These are phyloP conservation scores for Melieria picta DNA, from an alignment of 2,888 invertebrate species.

Conservation along the genomic window DNA sequence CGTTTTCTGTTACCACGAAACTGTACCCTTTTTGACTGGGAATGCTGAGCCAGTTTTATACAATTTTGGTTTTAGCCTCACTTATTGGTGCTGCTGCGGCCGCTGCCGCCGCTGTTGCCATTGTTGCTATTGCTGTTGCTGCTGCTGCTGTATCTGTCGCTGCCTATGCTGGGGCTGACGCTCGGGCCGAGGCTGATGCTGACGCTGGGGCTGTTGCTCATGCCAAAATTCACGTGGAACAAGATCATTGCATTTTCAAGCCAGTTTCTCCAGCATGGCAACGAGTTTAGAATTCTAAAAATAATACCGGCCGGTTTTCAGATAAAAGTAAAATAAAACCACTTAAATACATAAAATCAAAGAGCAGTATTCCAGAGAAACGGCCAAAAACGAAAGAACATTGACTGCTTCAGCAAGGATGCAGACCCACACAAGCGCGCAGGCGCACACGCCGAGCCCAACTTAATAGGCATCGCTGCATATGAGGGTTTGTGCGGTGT, in stretches of 20 bases:
- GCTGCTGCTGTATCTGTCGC: too few species aligned
- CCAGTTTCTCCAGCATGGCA: constrained; percentile 60
- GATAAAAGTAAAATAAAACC: constrained; percentile 46
- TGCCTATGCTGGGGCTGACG: too few species aligned
- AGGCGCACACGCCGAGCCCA: too few species aligned
- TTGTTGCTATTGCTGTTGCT: too few species aligned
- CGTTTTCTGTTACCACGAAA: constrained; percentile 59
- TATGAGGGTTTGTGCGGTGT: too few species aligned
- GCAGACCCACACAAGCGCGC: background rate
- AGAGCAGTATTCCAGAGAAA: background rate
- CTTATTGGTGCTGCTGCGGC: constrained; percentile 17
- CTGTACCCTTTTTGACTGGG: constrained; percentile 50
- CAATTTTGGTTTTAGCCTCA: constrained; percentile 39
- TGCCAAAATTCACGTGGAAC: constrained; percentile 20
- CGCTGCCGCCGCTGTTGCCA: too few species aligned
- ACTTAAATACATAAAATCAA: background rate
- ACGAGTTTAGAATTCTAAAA: constrained; percentile 62
- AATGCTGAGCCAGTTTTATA: too few species aligned
- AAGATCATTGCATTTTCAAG: constrained; percentile 41
- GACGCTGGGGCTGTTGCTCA: background rate
- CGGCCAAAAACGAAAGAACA: background rate
- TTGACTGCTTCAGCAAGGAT: background rate
- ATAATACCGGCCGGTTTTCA: constrained; percentile 58
- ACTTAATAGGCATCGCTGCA: too few species aligned
- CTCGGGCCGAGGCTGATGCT: background rate